Base-by-base conservation (phyloP, 2,888 invertebrate species). In the Cataglyphis livida region DNA sequence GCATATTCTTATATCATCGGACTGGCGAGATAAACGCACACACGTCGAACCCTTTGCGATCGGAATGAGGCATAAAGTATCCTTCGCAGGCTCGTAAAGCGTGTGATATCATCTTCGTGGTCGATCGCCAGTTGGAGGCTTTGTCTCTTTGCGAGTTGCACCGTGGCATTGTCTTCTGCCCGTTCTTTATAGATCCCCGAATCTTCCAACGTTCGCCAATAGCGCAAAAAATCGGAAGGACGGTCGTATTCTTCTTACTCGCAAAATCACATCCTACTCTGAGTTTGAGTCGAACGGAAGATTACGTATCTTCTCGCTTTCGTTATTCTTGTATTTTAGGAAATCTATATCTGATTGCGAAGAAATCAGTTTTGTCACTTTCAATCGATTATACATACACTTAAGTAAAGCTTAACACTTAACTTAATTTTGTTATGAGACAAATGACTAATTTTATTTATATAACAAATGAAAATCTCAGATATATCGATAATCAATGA, bases 91-190 rank as follows among this genome's bases (percentile, higher is more conserved):
- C 92, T 91, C 93, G 92, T 93, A 93, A 93, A 93, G 89, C 88
- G 92, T 92, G 89, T 92, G 93, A 93, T 93, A 93, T 93, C 92
- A 93, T 93, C 92, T 93, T 93, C 90, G 87, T 88, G 87, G 87
- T 75, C 86, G 87, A 83, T 82, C 88, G 88, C 90, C 87, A 88
- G 90, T 89, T 90, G 87, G 88, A 89, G 90, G 89, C 92, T 92
- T 92, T 92, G 92, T 91, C 91, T 92, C 88, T 87, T 89, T 85
- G 90, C 91, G 91, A 91, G 90, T 88, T 89, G 91, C 90, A 89
- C 87, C 89, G 89, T 90, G 87, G 91, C 91, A 93, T 93, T 93
- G 92, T 93, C 88, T 92, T 92, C 89, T 88, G 87, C 81, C 82
- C 81, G 88, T 91, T 92, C 90, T 91, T 92, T 90, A 90, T 90